Conservation (phyloP, 2,113 vertebrate species). For the Lophius piscatorius region DNA sequence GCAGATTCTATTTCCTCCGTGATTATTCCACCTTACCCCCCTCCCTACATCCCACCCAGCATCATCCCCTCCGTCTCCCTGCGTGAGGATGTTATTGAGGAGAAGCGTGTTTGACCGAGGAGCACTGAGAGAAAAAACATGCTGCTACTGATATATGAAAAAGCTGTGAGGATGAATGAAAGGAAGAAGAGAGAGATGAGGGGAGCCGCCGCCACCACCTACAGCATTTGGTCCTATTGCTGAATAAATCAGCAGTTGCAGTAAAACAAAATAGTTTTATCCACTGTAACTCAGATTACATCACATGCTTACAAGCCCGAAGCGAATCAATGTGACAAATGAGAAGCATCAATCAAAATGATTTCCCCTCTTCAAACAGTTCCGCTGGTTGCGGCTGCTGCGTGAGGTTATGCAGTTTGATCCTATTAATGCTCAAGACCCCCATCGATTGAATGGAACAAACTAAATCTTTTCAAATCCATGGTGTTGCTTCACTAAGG, state of each 20-base stretch:
- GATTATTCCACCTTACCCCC: too few species aligned
- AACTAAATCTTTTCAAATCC: slow-evolving; percentile 50
- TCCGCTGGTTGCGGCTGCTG: slow-evolving; percentile 24
- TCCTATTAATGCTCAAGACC: slow-evolving; percentile 40
- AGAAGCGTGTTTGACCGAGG: too few species aligned
- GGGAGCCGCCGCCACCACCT: neutral
- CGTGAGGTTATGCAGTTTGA: slow-evolving; percentile 54
- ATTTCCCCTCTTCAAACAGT: slow-evolving; percentile 44
- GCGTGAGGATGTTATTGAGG: too few species aligned
- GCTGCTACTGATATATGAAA: too few species aligned
- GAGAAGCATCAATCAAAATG: slow-evolving; percentile 60
- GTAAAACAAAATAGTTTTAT: slow-evolving; percentile 9
- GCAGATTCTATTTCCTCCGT: too few species aligned
- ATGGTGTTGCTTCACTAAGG: slow-evolving; percentile 22
- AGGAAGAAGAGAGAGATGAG: too few species aligned
- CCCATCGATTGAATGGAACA: slow-evolving; percentile 26
- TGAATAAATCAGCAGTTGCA: slow-evolving; percentile 17
- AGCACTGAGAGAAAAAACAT: too few species aligned
- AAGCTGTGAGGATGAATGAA: too few species aligned
- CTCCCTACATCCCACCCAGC: too few species aligned
- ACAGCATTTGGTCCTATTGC: too few species aligned
- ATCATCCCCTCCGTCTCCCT: too few species aligned
- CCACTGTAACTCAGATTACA: slow-evolving; percentile 26
- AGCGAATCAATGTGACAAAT: slow-evolving; percentile 59
- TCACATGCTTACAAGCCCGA: slow-evolving; percentile 31